Base-by-base conservation (phyloP, 2,888 invertebrate species). In the Xylophagus ater region DNA sequence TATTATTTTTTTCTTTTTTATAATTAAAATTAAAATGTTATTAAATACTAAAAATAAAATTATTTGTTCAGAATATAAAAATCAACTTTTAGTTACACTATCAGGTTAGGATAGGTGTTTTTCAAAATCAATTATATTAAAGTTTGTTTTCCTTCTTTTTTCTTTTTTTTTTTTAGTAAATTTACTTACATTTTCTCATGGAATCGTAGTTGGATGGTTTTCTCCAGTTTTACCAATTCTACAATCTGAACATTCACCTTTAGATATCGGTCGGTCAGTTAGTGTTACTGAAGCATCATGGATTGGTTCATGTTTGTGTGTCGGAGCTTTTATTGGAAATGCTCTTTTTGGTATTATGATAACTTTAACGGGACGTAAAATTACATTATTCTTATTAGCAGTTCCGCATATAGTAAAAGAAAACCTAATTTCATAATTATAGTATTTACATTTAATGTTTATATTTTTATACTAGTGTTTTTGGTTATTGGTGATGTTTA, bases 201-300 rank as follows among this genome's bases (percentile, higher is more conserved):
- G 41, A 10, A 33, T 23, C 17, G 18, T 21, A 9, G 20, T 38
- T 13, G 44, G 43, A 30, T 48, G 48, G 48, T 14, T 30, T 12
- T 41, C 42, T 8, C 43, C 44, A 17, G 32, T 30, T 13, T 19
- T 41, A 6, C 25, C 34, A 9, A 8, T 43, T 6, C 25, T 48
- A 8, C 34, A 34, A 18, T 42, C 46, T 9, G 20, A 41, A 7
- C 26, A 43, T 15, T 39, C 44, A 4, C 41, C 44, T 12, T 24
- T 47, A 24, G 13, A 12, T n/a, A 20, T 28, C 4, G 35, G 40
- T 10, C 28, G n/a, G n/a, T n/a, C 37, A 28, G 13, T 47, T 7
- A 32, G 20, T 3, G 21, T 13, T 10, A 12, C 29, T 5, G 35
- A 46, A 30, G 32, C 30, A 4, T 36, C 44, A 9, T 41, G 41